Evolutionary conservation across 2,888 invertebrate species (phyloP).

Genomic region (Yponomeuta evonymella): DNA sequence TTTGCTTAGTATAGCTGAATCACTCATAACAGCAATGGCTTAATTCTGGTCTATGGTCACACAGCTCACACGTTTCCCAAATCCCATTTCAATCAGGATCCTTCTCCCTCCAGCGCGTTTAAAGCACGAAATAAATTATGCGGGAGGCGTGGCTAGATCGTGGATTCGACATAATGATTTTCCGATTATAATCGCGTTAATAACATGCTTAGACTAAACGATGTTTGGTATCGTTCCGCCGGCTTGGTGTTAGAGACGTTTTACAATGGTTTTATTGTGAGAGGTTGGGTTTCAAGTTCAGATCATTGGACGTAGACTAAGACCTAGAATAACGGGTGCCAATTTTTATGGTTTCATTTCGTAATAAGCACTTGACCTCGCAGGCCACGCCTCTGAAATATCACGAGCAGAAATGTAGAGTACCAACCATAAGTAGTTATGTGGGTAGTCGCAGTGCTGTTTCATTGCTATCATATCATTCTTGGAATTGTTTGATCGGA

Average conservation of each 20-base stretch:
- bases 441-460: too few relatives aligned
- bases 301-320: background rate
- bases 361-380: background rate
- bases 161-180: constrained; percentile 53
- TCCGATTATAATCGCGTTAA: constrained; percentile 58
- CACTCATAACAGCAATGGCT: background rate
- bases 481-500: too few relatives aligned
- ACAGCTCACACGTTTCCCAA: background rate
- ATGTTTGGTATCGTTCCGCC: constrained; percentile 8
- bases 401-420: too few relatives aligned
- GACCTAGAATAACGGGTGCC: background rate
- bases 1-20: background rate
- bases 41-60: too few relatives aligned
- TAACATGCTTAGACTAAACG: constrained; percentile 29
- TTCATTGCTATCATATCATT: too few relatives aligned
- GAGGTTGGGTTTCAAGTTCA: background rate
- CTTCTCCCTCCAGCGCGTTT: background rate
- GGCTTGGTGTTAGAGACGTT: background rate
- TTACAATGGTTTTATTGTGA: background rate
- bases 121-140: constrained; percentile 10
- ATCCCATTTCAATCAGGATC: background rate
- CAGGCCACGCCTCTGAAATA: too few relatives aligned
- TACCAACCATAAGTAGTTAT: too few relatives aligned
- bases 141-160: constrained; percentile 59
- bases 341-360: background rate